Base-by-base conservation (phyloP, 2,888 invertebrate genomes). In the Pogonocherus hispidulus region DNA sequence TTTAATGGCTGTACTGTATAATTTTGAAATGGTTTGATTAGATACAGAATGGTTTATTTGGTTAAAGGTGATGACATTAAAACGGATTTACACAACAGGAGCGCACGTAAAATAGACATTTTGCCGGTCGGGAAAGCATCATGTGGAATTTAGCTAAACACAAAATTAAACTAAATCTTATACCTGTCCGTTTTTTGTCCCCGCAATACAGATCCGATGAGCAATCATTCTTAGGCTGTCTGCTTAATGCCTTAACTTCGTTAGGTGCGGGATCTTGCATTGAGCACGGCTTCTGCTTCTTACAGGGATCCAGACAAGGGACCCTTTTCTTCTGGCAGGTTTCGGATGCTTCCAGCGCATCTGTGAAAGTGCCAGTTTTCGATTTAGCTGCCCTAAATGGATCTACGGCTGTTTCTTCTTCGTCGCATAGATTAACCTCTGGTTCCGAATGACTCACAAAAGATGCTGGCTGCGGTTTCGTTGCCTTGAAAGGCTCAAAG, bases 271-370 rank as follows among this genome's bases (percentile, higher is more conserved):
- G 11, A 35, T 23, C 8, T 52, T 23, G 47, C 46, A 2, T 23
- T 1, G 47, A 6, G 32, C 47, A 46, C 19, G 44, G 60, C 11
- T 51, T 8, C 16, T 23, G 52, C 63, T 67, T 71, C 27, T 54
- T 55, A 37, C 66, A 67, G 16, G 63, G 56, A 23, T 57, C 46
- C 11, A 32, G 47, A 5, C 41, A 41, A 41, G 41, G 41, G 5
- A 41, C 14, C 2, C 41, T 41, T 6, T 49, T 19, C 44, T 63
- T 64, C 27, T 49, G 11, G 37, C 73, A 71, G 20, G 63, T 60
- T 20, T 63, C 70, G 2, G 3, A 1, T 9, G n/a, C n/a, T 6
- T 35, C 35, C 20, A 20, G 37, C 8, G 55, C 11, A 1, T 35
- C 37, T 6, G 22, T 18, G 8, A 52, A 27, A 18, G 54, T 3